A percentile compares a stretch with the other conserved stretches of the same genome.
Evolutionary conservation across 1,140 invertebrate species (phyloP).

Genomic region (Microplitis mediator): DNA sequence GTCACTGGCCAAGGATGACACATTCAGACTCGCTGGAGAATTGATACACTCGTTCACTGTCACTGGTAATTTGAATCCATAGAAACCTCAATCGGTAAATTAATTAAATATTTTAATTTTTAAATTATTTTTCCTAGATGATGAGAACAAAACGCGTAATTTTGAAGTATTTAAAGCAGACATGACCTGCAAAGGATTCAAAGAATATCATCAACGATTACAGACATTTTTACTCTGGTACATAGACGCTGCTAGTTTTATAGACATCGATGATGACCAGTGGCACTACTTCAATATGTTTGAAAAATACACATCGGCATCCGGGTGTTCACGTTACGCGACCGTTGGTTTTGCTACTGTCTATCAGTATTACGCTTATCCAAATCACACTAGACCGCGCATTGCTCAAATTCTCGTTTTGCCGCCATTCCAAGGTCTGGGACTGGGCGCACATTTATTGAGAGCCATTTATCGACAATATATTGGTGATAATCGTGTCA

Average conservation of each 20-base stretch:
- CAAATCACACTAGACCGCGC: conserved; percentile 81
- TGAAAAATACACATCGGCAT: conserved; percentile 75
- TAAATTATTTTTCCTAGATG: conserved; percentile 34
- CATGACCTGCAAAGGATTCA: conserved; percentile 73
- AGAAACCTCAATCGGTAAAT: neutral
- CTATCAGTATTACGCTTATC: conserved; percentile 96
- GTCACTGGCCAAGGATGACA: conserved; percentile 71
- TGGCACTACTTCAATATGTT: conserved; percentile 94
- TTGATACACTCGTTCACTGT: conserved; percentile 68
- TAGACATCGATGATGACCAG: conserved; percentile 89
- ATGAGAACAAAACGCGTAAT: conserved; percentile 62
- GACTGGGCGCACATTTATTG: conserved; percentile 79
- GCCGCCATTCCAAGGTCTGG: conserved; percentile 86
- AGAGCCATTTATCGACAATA: conserved; percentile 82
- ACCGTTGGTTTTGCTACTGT: conserved; percentile 88
- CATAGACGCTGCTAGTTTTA: conserved; percentile 91
- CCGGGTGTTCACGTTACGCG: conserved; percentile 72
- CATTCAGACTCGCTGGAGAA: conserved; percentile 76
- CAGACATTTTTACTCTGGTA: conserved; percentile 95
- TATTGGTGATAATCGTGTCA: conserved; percentile 70
- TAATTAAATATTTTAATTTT: conserved; percentile 21
- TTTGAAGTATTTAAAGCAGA: conserved; percentile 86
- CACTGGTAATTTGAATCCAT: conserved; percentile 40
- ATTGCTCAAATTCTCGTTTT: conserved; percentile 91
- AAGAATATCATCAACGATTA: conserved; percentile 80